phyloP scores from a whole-genome alignment of 2,797 vertebrate genomes.

The Phyllotis vaccarum region DNA sequence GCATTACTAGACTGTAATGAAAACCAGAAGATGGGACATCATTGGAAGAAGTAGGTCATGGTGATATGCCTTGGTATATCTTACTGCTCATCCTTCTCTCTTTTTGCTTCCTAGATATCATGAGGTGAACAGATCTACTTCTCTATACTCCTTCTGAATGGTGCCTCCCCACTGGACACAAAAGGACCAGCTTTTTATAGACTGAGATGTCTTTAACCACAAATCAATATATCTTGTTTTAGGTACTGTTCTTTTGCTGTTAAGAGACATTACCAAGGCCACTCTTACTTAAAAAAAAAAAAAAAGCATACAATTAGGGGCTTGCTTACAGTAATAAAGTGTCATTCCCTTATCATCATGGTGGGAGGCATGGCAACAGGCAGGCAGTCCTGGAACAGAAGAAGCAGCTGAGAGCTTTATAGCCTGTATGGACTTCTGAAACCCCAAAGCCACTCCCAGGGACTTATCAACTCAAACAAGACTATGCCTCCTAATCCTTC shows the following conservation, averaged over 20 bases:
- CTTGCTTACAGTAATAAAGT: background rate
- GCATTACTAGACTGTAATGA: background rate
- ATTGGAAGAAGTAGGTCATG: background rate
- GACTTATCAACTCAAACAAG: background rate
- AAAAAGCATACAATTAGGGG: background rate
- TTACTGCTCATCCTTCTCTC: background rate
- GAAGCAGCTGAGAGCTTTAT: background rate
- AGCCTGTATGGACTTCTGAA: background rate
- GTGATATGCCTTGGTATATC: background rate
- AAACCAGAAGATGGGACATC: background rate
- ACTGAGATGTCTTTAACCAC: background rate
- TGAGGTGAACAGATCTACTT: background rate
- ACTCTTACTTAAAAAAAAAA: background rate
- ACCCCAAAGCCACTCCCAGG: background rate
- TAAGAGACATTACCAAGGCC: background rate
- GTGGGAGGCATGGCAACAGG: background rate
- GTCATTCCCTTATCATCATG: background rate
- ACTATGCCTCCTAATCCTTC: background rate
- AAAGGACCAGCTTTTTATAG: background rate
- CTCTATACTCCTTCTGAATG: background rate
- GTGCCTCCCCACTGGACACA: background rate
- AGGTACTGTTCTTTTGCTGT: background rate
- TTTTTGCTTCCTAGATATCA: background rate
- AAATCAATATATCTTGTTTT: background rate
- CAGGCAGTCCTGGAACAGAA: background rate